Conservation (phyloP, 2,888 invertebrate species). For the Epistrophella euchroma region DNA sequence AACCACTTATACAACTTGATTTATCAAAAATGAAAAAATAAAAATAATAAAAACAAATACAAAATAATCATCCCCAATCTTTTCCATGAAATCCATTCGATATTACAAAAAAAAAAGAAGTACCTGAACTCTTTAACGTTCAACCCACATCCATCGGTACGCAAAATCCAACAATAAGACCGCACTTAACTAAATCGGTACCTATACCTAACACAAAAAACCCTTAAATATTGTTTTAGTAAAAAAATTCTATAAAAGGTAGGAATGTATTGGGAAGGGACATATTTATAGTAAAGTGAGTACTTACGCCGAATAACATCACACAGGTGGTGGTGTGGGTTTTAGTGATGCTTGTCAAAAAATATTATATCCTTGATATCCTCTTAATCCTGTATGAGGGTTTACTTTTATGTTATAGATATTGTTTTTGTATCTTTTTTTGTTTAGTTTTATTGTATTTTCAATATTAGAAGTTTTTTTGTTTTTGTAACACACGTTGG, state of each 20-base stretch:
- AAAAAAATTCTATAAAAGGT: not conserved
- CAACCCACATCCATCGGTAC: not conserved
- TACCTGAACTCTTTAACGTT: not conserved
- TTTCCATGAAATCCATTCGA: constrained; percentile 1
- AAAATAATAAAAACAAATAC: constrained; percentile 6
- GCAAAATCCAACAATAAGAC: constrained; percentile 21
- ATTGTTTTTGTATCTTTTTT: constrained; percentile 36
- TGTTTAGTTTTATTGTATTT: constrained; percentile 55
- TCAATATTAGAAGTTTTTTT: constrained; percentile 49
- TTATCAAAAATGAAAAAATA: constrained; percentile 26
- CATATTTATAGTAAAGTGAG: constrained; percentile 13
- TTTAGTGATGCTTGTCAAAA: constrained; percentile 30
- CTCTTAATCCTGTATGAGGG: constrained; percentile 48
- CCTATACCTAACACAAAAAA: not conserved
- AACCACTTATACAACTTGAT: constrained; percentile 1
- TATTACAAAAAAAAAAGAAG: not conserved
- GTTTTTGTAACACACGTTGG: not conserved
- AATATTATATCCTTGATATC: constrained; percentile 63
- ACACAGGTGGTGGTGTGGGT: constrained; percentile 69
- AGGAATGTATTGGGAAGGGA: not conserved
- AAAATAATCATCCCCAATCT: not conserved
- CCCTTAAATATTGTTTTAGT: not conserved
- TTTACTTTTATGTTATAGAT: not conserved
- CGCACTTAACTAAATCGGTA: constrained; percentile 21
- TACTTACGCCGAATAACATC: constrained; percentile 74